Evolutionary conservation across 2,888 invertebrate genomes (phyloP).

Genomic region (Arctia plantaginis): DNA sequence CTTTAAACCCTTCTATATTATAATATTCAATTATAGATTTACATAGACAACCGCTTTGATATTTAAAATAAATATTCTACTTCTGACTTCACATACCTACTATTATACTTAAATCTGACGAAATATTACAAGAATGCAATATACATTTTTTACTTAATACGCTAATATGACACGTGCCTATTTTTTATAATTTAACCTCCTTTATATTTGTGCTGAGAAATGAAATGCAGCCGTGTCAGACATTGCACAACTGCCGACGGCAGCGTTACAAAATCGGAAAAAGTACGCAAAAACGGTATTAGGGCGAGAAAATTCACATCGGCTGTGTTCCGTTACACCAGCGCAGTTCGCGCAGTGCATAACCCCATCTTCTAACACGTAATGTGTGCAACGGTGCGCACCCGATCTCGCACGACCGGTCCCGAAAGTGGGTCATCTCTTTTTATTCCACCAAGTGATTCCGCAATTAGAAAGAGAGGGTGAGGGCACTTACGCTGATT

Average conservation of each 20-base stretch:
- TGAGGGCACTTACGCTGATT: slow-evolving; percentile 51
- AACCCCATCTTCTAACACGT: slow-evolving; percentile 84
- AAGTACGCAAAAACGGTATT: slow-evolving; percentile 79
- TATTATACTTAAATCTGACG: slow-evolving; percentile 6
- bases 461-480: slow-evolving; percentile 84
- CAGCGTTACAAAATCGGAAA: slow-evolving; percentile 76
- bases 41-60: background rate
- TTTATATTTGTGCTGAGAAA: slow-evolving; percentile 49
- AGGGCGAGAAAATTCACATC: slow-evolving; percentile 86
- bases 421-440: slow-evolving; percentile 85
- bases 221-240: slow-evolving; percentile 60
- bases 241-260: slow-evolving; percentile 72
- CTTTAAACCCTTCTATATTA: background rate
- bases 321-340: slow-evolving; percentile 76
- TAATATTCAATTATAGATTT: background rate
- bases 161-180: slow-evolving; percentile 36
- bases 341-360: slow-evolving; percentile 75
- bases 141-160: slow-evolving; percentile 13
- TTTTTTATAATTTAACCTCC: slow-evolving; percentile 46
- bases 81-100: slow-evolving; percentile 4
- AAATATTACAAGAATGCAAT: slow-evolving; percentile 14
- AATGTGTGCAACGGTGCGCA: slow-evolving; percentile 84
- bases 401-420: slow-evolving; percentile 85
- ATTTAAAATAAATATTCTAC: background rate
- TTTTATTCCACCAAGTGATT: slow-evolving; percentile 85